These are phyloP conservation scores for Papilio polyxenes DNA, from an alignment of 1,140 invertebrate genomes.

Conservation along the genomic window DNA sequence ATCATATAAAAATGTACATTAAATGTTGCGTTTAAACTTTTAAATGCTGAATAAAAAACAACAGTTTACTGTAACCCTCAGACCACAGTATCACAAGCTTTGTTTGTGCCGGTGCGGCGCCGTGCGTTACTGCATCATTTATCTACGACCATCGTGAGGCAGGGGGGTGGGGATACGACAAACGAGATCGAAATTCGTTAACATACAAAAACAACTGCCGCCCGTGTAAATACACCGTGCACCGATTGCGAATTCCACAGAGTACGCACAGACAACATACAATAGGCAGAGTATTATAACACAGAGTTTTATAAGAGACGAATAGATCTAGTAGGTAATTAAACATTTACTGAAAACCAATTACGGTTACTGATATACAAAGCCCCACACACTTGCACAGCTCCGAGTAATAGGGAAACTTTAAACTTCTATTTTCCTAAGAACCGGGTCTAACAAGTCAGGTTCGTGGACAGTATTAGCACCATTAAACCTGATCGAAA, in stretches of 20 bases:
- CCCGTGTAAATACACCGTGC: constrained; percentile 31
- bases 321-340: neutral
- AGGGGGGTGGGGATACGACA: neutral
- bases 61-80: neutral
- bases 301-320: neutral
- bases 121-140: constrained; percentile 6
- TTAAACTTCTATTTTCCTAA: no score
- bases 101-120: no score
- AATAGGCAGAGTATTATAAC: neutral
- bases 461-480: neutral
- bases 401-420: no score
- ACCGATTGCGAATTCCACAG: constrained; percentile 27
- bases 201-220: constrained; percentile 37
- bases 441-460: no score
- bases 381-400: no score
- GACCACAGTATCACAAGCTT: no score
- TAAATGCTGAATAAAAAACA: neutral
- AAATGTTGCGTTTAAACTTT: neutral
- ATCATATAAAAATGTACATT: no score
- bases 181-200: constrained; percentile 38
- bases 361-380: no score
- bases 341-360: no score
- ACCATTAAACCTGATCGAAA: neutral
- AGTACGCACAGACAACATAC: neutral
- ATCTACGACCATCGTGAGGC: constrained; percentile 2